Evolutionary conservation across 1,140 invertebrate genomes (phyloP).

Genomic region (Bombus confusus): DNA sequence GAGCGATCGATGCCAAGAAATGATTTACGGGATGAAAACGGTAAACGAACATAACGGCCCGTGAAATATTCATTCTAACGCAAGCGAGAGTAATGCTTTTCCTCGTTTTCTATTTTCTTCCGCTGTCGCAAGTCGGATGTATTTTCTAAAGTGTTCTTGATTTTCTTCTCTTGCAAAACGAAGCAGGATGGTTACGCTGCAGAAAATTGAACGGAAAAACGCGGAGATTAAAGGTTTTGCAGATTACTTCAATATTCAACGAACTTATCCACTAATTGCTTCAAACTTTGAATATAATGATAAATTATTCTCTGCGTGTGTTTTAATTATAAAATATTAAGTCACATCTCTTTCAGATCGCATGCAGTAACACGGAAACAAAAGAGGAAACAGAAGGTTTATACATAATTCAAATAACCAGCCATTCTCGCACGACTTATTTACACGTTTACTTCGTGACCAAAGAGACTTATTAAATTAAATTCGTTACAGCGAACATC

Average conservation of each 20-base stretch:
- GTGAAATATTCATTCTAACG: constrained; percentile 24
- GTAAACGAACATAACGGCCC: constrained; percentile 9
- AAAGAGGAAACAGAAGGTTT: not conserved
- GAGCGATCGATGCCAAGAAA: constrained; percentile 16
- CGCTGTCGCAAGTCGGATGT: not conserved
- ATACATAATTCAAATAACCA: not conserved
- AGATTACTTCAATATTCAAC: not conserved
- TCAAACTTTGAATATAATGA: not conserved
- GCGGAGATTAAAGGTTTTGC: not conserved
- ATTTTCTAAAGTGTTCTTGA: not conserved
- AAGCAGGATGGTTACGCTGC: not conserved
- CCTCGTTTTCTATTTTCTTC: not conserved
- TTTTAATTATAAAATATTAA: not conserved
- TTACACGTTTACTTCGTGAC: not conserved
- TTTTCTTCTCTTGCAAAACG: no score
- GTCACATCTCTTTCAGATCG: not conserved
- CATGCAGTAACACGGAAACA: not conserved
- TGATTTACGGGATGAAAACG: constrained; percentile 21
- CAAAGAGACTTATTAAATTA: constrained; percentile 16
- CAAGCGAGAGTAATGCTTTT: not conserved
- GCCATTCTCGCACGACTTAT: not conserved
- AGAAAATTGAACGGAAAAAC: not conserved
- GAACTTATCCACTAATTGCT: not conserved
- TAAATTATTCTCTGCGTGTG: not conserved
- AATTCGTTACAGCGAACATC: not conserved